Conservation (phyloP, 2,888 invertebrate genomes). For the Thymelicus sylvestris region DNA sequence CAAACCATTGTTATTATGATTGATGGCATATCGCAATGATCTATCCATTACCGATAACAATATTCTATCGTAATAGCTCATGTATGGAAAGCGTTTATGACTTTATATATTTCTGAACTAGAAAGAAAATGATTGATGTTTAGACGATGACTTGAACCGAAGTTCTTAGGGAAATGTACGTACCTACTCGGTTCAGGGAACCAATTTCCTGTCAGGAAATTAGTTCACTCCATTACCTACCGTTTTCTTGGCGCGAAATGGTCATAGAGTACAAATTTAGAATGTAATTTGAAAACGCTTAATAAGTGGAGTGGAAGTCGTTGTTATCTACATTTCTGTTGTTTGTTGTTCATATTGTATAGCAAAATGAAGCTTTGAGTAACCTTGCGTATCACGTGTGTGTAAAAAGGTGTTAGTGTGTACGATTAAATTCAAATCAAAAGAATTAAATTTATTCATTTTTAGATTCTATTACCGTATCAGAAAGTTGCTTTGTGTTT, state of each 20-base stretch:
- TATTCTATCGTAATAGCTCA: not conserved
- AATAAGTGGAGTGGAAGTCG: not conserved
- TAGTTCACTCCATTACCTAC: constrained; percentile 60
- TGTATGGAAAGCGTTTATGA: constrained; percentile 2
- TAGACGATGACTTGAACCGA: constrained; percentile 58
- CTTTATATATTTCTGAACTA: constrained; percentile 20
- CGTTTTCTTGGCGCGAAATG: constrained; percentile 47
- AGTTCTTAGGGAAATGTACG: constrained; percentile 67
- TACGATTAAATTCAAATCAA: too few relatives aligned
- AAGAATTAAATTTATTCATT: too few relatives aligned
- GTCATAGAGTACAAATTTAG: constrained; percentile 17
- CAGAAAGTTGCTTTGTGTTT: too few relatives aligned
- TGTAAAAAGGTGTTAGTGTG: too few relatives aligned
- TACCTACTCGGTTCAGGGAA: constrained; percentile 53
- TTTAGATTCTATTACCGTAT: too few relatives aligned
- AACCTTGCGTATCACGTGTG: too few relatives aligned
- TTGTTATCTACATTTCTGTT: not conserved
- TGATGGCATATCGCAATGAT: not conserved
- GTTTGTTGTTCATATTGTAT: not conserved
- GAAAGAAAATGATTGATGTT: constrained; percentile 60
- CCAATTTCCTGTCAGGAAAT: constrained; percentile 81
- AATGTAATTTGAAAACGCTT: constrained; percentile 6
- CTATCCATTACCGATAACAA: constrained; percentile 7
- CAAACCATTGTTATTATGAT: too few relatives aligned
- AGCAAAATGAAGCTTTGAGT: not conserved